Base-by-base conservation (phyloP, 2,113 vertebrate genomes). In the Spizaetus ornatus region DNA sequence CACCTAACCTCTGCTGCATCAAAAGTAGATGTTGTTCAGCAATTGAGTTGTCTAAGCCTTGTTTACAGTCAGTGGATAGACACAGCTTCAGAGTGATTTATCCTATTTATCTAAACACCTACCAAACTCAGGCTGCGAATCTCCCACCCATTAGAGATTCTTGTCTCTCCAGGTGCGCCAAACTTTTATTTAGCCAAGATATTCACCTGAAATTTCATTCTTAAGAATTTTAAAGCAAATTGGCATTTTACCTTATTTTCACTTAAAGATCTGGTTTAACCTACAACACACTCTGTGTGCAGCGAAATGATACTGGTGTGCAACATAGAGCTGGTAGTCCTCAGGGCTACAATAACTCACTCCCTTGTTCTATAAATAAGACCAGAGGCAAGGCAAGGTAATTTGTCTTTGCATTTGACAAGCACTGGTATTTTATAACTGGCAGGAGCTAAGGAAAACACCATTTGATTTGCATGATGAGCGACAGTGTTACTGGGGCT, bases 391-490 rank as follows among this genome's bases (percentile, higher is more conserved):
- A 90, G 42, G 59, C n/a, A 70, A 82, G 34, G 53, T 82, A 92
- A 95, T 97, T 97, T 79, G 52, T 88, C 76, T 95, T 89, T 58
- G 61, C 45, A 42, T 73, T 91, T 97, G 95, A 93, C 90, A 81
- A 81, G 40, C 23, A 27, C 16, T 78, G 18, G 45, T 94, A 82
- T 91, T 93, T 94, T 88, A n/a, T 72, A 91, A 95, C 56, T 91
- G 78, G 48, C 62, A 84, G 86, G 91, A 88, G 36, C 73, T 50
- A 84, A 90, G 42, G 59, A 86, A 89, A 97, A 86, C 29, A 77
- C 74, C 40, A 69, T 95, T 96, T 90, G 65, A 96, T 93, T 96
- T 96, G 90, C 91, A 96, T 96, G 95, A 95, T 88, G 92, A 94
- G 83, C 5, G 1, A 69, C 82, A 56, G 61, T 9, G 13, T 86